A percentile compares a stretch with the other conserved stretches of the same genome.
phyloP scores from a whole-genome alignment of 2,888 invertebrate genomes.

The Sinodicranocentrus sp. region DNA sequence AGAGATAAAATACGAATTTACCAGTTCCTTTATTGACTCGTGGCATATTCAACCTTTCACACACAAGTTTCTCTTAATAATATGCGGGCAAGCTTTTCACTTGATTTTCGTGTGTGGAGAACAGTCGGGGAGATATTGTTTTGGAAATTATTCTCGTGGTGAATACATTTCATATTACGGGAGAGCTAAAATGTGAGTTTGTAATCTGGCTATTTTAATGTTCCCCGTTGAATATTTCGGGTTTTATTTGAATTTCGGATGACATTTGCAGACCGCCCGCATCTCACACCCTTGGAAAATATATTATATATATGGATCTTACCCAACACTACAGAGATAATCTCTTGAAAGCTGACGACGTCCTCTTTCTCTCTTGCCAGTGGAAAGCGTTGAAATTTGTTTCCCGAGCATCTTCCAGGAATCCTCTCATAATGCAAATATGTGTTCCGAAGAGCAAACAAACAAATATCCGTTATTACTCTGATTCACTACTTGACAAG shows the following conservation, averaged over 20 bases:
- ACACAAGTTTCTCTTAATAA: too few relatives aligned
- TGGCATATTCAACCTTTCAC: too few relatives aligned
- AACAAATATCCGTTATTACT: slow-evolving; percentile 23
- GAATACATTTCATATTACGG: too few relatives aligned
- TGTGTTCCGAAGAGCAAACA: not conserved
- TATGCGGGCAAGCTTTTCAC: not conserved
- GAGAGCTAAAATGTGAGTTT: not conserved
- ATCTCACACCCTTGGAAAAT: slow-evolving; percentile 41
- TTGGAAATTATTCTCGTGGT: slow-evolving; percentile 26
- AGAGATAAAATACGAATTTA: too few relatives aligned
- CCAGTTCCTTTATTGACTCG: too few relatives aligned
- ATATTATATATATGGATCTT: too few relatives aligned
- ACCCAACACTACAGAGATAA: too few relatives aligned
- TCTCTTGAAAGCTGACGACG: too few relatives aligned
- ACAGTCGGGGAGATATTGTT: slow-evolving; percentile 24
- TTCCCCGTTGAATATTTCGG: too few relatives aligned
- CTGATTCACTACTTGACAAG: not conserved
- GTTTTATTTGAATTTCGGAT: slow-evolving; percentile 46
- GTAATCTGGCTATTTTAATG: slow-evolving; percentile 34
- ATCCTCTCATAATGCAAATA: not conserved
- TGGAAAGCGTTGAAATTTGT: too few relatives aligned
- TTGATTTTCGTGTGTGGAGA: not conserved
- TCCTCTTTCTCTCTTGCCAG: too few relatives aligned
- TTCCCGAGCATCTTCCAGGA: slow-evolving; percentile 1
- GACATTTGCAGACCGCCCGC: slow-evolving; percentile 46